Evolutionary conservation across 1,140 invertebrate species (phyloP), one percentile per base, ranked within the genome.

Genomic region (Lanistes nyassanus): DNA sequence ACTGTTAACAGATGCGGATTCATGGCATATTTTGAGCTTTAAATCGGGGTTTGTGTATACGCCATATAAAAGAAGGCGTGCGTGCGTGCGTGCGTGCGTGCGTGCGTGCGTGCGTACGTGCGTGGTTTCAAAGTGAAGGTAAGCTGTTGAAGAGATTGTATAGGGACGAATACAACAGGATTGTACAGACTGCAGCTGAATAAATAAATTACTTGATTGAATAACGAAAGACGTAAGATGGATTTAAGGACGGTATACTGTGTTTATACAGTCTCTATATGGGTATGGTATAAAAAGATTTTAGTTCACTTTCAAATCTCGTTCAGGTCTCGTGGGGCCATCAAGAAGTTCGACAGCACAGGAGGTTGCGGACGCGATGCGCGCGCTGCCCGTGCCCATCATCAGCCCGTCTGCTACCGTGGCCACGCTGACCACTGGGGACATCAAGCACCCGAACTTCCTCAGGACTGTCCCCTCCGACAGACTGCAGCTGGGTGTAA

Each of bases 391-490:
- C 9, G 74, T 84, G 37, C 83, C 85, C 23, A 80, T 86, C 7
- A 93, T 95, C 80, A 94, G 94, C 53, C 95, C 95, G 85, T 94
- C 93, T 3, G 92, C 94, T 6, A 95, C 94, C 19, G 92, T 92
- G 19, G 91, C 91, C 65, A 93, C 94, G 86, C 89, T 96, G 42
- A 93, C 92, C 56, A 92, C 94, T 84, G 58, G 60, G 21, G 72
- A 67, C 23, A 74, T 47, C 19, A 47, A 56, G 2, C 94, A 93
- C 88, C 92, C 92, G 66, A 94, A 93, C 80, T 95, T 95, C 89
- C 89, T 95, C 76, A 90, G 94, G n/a, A 94, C 95, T 1, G 94
- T 95, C 26, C 94, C 94, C 21, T 93, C 93, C 0, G 94, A 95
- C 89, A 92, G 92, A 79, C 93, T 93, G 87, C 94, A 95, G 90